Base-by-base conservation (phyloP, 2,113 vertebrate genomes). In the Hyperopisus bebe region DNA sequence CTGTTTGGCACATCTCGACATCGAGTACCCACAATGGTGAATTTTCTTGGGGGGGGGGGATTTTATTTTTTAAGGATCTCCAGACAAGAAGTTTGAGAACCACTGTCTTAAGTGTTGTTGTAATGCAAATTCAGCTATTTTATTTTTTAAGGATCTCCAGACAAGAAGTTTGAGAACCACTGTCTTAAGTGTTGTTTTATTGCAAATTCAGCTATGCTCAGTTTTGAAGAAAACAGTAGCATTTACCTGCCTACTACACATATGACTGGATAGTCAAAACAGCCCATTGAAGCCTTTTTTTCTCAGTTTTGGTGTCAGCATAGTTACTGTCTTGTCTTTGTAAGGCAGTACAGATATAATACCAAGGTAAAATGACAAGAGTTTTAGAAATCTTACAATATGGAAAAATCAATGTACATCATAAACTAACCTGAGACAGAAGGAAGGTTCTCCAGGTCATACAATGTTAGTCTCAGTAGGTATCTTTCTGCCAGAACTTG, bases 401-500 rank as follows among this genome's bases (percentile, higher is more conserved):
- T 84, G 17, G 8, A 46, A 84, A 47, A 47, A 84, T 46, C 24
- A 47, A 47, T 46, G 82, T n/a, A 4, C 44, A n/a, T n/a, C n/a
- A 84, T 46, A 84, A 84, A 84, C 44, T 24, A 46, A 84, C 82
- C 21, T 84, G 82, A 24, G 35, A 47, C 24, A 47, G 19, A 42
- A 82, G 5, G 27, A 70, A 19, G 44, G 86, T 46, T 48, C 39
- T 88, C 11, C 24, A 4, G 21, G 51, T 55, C 42, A 35, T 90
- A 89, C 27, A 89, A 90, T 74, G 70, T 86, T 19, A 88, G 15
- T 35, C 21, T 90, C 35, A 90, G 35, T 3, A 86, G 35, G 88
- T 86, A 90, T 5, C 62, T 88, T 70, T 91, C 89, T 89, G n/a
- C 80, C 27, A 87, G 86, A 62, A 62, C 50, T 21, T 27, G 42